These are phyloP conservation scores for Silurus lanzhouensis DNA, from an alignment of 2,797 vertebrate species.

Conservation along the genomic window DNA sequence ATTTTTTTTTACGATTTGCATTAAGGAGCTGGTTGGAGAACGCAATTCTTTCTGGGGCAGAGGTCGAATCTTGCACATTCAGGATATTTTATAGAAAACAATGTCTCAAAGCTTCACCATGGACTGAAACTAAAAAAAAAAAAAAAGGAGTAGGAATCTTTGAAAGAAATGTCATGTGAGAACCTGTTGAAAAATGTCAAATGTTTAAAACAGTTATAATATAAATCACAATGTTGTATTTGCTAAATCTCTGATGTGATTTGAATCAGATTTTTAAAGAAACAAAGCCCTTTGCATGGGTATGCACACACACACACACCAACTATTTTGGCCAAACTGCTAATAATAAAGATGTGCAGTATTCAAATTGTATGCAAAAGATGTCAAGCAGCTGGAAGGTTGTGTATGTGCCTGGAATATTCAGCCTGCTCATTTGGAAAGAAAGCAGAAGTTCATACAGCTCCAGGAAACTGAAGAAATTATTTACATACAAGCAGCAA, in stretches of 20 bases:
- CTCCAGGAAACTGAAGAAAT: constrained; percentile 39
- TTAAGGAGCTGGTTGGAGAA: background rate
- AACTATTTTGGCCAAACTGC: constrained; percentile 28
- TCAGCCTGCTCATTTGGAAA: constrained; percentile 56
- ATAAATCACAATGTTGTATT: background rate
- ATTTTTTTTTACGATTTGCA: background rate
- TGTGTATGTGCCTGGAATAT: constrained; percentile 40
- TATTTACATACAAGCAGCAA: constrained; percentile 11
- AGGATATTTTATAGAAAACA: background rate
- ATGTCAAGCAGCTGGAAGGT: constrained; percentile 33
- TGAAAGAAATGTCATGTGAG: too few relatives aligned
- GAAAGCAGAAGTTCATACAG: constrained; percentile 16
- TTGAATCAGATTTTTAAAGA: background rate
- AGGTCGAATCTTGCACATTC: too few relatives aligned
- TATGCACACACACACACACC: background rate
- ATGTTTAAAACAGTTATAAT: background rate
- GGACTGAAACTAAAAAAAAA: too few relatives aligned
- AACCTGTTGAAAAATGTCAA: too few relatives aligned
- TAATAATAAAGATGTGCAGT: constrained; percentile 18
- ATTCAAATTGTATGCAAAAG: constrained; percentile 54
- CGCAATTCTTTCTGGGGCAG: background rate
- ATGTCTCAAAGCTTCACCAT: background rate
- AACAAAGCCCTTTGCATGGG: background rate
- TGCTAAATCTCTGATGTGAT: background rate
- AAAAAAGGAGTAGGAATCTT: too few relatives aligned